Base-by-base conservation (phyloP, 2,113 vertebrate species). In the Zingel zingel region DNA sequence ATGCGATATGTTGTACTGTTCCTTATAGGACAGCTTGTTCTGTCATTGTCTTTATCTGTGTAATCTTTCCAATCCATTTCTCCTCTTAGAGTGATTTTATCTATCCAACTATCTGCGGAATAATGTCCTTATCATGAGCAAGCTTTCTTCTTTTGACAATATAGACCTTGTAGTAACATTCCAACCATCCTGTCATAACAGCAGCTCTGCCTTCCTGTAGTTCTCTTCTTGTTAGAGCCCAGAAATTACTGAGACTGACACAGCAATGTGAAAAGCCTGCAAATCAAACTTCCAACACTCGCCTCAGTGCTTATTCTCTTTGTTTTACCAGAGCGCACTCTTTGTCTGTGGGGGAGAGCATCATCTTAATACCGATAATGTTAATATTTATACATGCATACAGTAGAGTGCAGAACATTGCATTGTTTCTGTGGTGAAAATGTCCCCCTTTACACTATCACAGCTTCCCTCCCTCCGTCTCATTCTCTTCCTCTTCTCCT, bases 91-190 rank as follows among this genome's bases (percentile, higher is more conserved):
- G 19, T n/a, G 74, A 58, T 64, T 51, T 11, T 33, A 33, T 51
- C 48, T 53, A 21, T 69, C 48, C 10, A 23, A n/a, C 25, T 74
- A 36, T 68, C 50, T 43, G n/a, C 30, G 36, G 21, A 25, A 66
- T 48, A 13, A 51, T 11, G 43, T 71, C 67, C 18, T 59, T 16
- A 36, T 67, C 51, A 23, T 11, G 19, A 48, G 13, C 43, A 12
- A 13, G 27, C 43, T 58, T 66, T 81, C 61, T 65, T 47, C 75
- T n/a, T 77, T 27, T 74, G 63, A 64, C 25, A 54, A 16, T 23
- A 54, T 15, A 74, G 63, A 61, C 58, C 57, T 36, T 75, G 30
- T 73, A 27, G 50, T 50, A 74, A n/a, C 8, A 5, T 51, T 33
- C 21, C 70, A 39, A 71, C n/a, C 30, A 30, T 1, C 45, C 65